Evolutionary conservation across 35 echinoderm and acorn worm species (phyloP).

Genomic region (Lytechinus variegatus): DNA sequence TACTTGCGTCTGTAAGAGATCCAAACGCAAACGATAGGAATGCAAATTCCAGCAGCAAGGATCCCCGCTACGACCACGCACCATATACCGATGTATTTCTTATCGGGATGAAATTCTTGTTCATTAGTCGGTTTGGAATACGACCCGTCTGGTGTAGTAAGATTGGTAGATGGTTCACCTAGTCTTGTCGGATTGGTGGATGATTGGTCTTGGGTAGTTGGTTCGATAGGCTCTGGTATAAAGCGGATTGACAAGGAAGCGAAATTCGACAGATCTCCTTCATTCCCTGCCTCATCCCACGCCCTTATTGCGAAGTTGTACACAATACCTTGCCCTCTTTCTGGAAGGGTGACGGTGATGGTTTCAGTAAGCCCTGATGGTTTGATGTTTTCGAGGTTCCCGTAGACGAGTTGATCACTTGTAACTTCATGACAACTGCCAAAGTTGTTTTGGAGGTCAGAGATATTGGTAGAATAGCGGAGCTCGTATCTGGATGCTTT

Average conservation of each 20-base stretch:
- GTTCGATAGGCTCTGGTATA: background rate
- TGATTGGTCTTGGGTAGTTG: background rate
- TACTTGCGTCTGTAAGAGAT: background rate
- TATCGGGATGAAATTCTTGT: background rate
- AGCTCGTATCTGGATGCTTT: slow-evolving; percentile 57
- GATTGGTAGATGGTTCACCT: background rate
- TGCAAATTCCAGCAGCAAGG: background rate
- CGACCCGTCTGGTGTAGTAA: background rate
- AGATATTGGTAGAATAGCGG: background rate
- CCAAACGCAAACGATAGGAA: background rate
- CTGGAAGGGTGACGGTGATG: background rate
- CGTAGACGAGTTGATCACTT: background rate
- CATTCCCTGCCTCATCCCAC: slow-evolving; percentile 40
- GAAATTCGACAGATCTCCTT: slow-evolving; percentile 47
- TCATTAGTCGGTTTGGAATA: too few species aligned
- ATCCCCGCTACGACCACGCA: background rate
- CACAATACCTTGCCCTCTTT: background rate
- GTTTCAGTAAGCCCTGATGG: slow-evolving; percentile 17
- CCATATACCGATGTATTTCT: background rate
- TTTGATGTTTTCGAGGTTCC: background rate
- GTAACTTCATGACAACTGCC: background rate
- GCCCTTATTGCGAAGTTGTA: slow-evolving; percentile 56
- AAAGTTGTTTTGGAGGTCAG: slow-evolving; percentile 27
- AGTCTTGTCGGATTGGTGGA: too few species aligned
- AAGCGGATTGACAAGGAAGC: slow-evolving; percentile 30